These are phyloP conservation scores for Brachionus calyciflorus DNA, from an alignment of 1,140 invertebrate genomes.

Conservation along the genomic window DNA sequence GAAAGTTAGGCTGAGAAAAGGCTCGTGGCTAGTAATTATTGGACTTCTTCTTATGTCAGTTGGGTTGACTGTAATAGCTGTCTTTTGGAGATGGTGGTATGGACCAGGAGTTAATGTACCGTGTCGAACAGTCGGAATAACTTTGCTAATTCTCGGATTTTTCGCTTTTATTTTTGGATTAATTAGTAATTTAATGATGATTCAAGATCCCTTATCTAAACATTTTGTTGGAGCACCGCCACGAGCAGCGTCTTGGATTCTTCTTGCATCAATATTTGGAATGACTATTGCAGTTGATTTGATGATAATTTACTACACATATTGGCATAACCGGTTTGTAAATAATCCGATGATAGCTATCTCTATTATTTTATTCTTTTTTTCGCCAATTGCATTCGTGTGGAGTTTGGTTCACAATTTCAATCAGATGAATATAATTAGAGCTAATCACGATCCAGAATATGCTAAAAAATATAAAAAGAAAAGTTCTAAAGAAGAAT, in stretches of 20 bases:
- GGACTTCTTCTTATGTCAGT: slow-evolving; percentile 12
- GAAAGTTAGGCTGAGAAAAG: slow-evolving; percentile 23
- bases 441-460: background rate
- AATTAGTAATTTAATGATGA: slow-evolving; percentile 17
- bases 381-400: slow-evolving; percentile 3
- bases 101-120: slow-evolving; percentile 45
- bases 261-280: slow-evolving; percentile 1
- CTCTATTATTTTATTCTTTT: slow-evolving; percentile 31
- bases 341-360: slow-evolving; percentile 38
- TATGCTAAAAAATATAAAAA: background rate
- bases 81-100: slow-evolving; percentile 43
- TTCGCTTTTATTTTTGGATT: slow-evolving; percentile 13
- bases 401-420: background rate
- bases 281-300: slow-evolving; percentile 9
- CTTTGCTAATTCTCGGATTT: slow-evolving; percentile 2
- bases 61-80: slow-evolving; percentile 6
- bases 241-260: background rate
- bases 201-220: background rate
- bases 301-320: slow-evolving; percentile 40
- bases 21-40: slow-evolving; percentile 17
- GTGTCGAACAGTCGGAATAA: background rate
- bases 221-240: slow-evolving; percentile 31
- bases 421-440: background rate
- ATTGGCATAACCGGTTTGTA: slow-evolving; percentile 39
- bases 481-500: slow-evolving; percentile 9